A percentile compares a stretch with the other conserved stretches of the same genome.
Conservation (phyloP, 2,113 vertebrate genomes). For the Vicugna pacos region DNA sequence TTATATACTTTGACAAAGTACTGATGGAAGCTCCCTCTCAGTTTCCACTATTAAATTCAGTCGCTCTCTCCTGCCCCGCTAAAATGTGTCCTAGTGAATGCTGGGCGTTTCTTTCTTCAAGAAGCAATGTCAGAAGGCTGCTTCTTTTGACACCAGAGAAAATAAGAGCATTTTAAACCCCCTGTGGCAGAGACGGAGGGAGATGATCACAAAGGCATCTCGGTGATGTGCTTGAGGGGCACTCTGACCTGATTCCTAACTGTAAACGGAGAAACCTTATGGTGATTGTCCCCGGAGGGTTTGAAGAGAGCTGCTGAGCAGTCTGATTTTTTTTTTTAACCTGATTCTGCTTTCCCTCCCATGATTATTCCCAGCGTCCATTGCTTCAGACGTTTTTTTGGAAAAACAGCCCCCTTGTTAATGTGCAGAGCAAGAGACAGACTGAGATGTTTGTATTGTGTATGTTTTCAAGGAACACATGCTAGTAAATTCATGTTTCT, state of each 20-base stretch:
- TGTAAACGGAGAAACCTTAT: background rate
- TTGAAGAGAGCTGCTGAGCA: slow-evolving; percentile 47
- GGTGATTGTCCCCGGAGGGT: background rate
- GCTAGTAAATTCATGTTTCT: background rate
- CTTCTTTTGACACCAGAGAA: background rate
- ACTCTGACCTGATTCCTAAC: slow-evolving; percentile 49
- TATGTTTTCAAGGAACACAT: background rate
- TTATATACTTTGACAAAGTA: background rate
- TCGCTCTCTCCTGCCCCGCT: background rate
- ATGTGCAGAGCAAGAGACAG: background rate
- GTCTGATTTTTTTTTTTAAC: background rate
- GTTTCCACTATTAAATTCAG: background rate
- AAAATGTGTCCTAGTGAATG: background rate
- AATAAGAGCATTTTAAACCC: background rate
- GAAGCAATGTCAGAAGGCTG: background rate
- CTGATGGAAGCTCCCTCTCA: accelerated
- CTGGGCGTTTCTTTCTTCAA: background rate
- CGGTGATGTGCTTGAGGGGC: slow-evolving; percentile 6
- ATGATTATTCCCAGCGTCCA: slow-evolving; percentile 65
- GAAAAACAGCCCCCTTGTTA: background rate
- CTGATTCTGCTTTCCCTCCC: slow-evolving; percentile 52
- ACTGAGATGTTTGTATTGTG: background rate
- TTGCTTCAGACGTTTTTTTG: slow-evolving; percentile 30
- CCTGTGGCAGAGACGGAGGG: background rate
- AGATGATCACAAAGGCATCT: background rate